phyloP scores from a whole-genome alignment of 2,113 vertebrate species.

The Spermophilus dauricus region DNA sequence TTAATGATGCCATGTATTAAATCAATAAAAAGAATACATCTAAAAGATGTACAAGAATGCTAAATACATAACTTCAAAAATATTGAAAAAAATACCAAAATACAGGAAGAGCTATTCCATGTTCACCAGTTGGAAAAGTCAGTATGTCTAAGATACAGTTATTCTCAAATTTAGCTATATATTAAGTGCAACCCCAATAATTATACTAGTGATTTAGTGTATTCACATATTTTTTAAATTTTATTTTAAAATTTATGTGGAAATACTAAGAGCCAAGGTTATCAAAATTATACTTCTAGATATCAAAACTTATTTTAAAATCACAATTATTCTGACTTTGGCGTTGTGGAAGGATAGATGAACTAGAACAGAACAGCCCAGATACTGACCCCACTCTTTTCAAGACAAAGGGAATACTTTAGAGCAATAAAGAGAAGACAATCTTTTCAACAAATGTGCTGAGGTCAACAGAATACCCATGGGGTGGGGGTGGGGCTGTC shows the following conservation, averaged over 20 bases:
- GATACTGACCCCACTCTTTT: not conserved
- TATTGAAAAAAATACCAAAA: conserved; percentile 41
- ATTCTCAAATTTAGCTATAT: not conserved
- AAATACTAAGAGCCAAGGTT: not conserved
- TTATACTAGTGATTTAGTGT: not conserved
- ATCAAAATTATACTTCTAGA: not conserved
- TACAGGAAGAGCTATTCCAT: not conserved
- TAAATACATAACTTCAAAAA: conserved; percentile 7
- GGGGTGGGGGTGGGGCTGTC: too few species aligned
- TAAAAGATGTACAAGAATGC: not conserved
- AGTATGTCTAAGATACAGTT: not conserved
- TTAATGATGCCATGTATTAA: not conserved
- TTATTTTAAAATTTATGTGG: not conserved
- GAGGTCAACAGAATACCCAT: not conserved
- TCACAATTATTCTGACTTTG: not conserved
- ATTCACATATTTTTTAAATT: not conserved
- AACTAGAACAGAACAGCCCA: not conserved
- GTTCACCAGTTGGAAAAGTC: not conserved
- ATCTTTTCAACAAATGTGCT: not conserved
- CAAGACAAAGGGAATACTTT: not conserved
- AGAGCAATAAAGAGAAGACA: not conserved
- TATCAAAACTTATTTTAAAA: conserved; percentile 50
- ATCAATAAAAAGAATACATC: not conserved
- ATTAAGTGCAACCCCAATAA: not conserved
- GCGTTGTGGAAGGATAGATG: not conserved